Conservation (phyloP, 2,113 vertebrate species). For the Dromiciops gliroides region DNA sequence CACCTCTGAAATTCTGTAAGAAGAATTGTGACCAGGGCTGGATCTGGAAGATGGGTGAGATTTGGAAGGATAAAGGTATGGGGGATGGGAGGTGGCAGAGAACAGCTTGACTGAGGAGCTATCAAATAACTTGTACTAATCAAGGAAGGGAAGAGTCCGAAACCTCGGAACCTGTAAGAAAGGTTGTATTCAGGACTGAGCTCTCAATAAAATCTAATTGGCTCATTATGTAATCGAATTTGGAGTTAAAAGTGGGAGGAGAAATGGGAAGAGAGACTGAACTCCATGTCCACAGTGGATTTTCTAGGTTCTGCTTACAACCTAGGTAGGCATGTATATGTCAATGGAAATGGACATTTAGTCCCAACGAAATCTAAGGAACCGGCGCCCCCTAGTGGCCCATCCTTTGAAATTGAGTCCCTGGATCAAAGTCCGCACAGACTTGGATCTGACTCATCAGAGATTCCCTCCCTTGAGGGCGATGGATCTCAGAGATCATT, state of each 20-base stretch:
- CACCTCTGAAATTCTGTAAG: background rate
- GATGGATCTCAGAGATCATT: background rate
- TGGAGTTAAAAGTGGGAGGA: background rate
- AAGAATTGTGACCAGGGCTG: background rate
- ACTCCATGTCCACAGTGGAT: background rate
- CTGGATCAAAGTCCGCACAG: background rate
- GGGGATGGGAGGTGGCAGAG: background rate
- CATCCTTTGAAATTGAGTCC: background rate
- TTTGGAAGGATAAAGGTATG: background rate
- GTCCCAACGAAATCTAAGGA: background rate
- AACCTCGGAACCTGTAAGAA: background rate
- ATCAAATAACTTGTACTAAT: background rate
- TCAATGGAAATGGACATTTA: background rate
- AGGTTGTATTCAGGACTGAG: background rate
- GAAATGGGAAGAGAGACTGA: background rate
- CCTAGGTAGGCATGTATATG: background rate
- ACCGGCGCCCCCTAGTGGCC: background rate
- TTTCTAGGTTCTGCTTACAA: background rate
- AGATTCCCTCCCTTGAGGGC: background rate
- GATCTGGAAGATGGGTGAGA: background rate
- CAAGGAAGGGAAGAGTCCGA: background rate
- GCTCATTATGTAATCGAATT: background rate
- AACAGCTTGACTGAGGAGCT: background rate
- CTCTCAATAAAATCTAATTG: background rate
- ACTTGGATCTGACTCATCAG: too few relatives aligned